Base-by-base conservation (phyloP, 2,797 vertebrate genomes). In the Ambastaia sidthimunki region DNA sequence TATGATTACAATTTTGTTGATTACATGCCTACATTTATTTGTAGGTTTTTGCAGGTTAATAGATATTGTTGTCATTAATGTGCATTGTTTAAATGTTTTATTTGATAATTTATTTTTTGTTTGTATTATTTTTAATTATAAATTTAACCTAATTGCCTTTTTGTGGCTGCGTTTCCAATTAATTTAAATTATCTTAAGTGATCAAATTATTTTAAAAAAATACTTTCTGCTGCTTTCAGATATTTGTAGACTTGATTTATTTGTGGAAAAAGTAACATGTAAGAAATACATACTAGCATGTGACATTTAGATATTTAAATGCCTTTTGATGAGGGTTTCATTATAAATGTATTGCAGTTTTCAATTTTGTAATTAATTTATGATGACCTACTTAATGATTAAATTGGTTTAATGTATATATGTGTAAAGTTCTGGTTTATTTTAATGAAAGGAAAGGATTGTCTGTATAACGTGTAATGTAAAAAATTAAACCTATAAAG, bases 391-490 rank as follows among this genome's bases (percentile, higher is more conserved):
- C 16, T 4, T 52, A 52, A 4, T 52, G 1, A 18, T 52, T 52
- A 5, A 52, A 52, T 7, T 52, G 48, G 18, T 52, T 16, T 52
- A 18, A 18, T 18, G 15, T 52, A 6, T 52, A 52, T 44, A 11
- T 1, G 6, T 52, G 50, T 52, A n/a, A 52, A 16, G 50, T 15
- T 52, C 3, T 21, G 2, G 28, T 28, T 37, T 37, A n/a, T 19
- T 54, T 21, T 3, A 21, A 44, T 44, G 41, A 44, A 44, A 44
- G 41, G 1, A 6, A 48, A 15, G 48, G 25, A 31, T n/a, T n/a
- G n/a, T n/a, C n/a, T n/a, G n/a, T n/a, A n/a, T 72, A 23, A 44
- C 54, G 55, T 62, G 21, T n/a, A 21, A 16, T 47, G 71, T 62
- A 47, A 48, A 48, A 16, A 10, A 37, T 71, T 10, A 44, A 44